Base-by-base conservation (phyloP, 1,140 invertebrate genomes). In the Scaptomyza hsui region DNA sequence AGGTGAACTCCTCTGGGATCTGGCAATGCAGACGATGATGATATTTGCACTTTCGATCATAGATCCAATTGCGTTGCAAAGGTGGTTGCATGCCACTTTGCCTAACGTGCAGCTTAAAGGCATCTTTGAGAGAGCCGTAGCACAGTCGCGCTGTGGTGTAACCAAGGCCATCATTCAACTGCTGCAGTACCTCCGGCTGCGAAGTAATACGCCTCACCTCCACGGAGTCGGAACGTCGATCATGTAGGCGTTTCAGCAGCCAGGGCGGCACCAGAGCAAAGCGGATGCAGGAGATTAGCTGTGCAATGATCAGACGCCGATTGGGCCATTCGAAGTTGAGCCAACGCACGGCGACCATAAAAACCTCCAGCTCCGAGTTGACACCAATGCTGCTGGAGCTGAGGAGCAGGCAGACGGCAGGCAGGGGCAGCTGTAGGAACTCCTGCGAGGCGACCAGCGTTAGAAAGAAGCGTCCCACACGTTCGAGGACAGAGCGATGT, bases 301-400 rank as follows among this genome's bases (percentile, higher is more conserved):
- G 29, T 0, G 19, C 5, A 3, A 75, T 29, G 3, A 44, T 35
- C 2, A 1, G 16, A 9, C 63, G 35, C 1, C 80, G 64, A 7
- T 78, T 62, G 1, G 78, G 79, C 80, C 80, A 83, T 1, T 59
- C 16, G 18, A 55, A 37, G 13, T 75, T 75, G 1, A 83, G 29
- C 79, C 79, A 83, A 3, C 79, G 79, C 10, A 78, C 67, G 1
- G 79, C 80, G 4, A 67, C 49, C 80, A 83, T 78, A 7, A 83
- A 72, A 1, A 75, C 72, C 61, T 83, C 80, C 44, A 83, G 19
- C 35, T 83, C 80, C 0, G 75, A 21, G 32, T 83, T 83, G 9
- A 83, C 75, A 0, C 72, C 44, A 15, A 83, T 62, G 1, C 10
- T n/a, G 18, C 10, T 51, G 1, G 79, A 83, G 1, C n/a, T n/a